Evolutionary conservation across 2,113 vertebrate species (phyloP).

Genomic region (Channa maculata): DNA sequence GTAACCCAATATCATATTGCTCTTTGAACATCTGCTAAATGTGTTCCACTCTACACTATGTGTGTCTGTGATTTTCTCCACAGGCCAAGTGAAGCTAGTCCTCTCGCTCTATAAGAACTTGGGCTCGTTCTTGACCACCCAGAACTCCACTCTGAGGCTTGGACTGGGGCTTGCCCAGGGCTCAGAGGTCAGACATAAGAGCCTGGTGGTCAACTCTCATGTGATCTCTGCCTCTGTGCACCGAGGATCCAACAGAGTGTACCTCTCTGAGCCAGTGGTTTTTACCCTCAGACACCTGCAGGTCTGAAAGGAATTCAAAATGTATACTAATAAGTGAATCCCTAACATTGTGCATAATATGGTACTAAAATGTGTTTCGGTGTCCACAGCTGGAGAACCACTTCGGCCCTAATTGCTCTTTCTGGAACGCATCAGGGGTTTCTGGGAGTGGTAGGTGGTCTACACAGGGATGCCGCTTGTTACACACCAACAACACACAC

Average conservation of each 20-base stretch:
- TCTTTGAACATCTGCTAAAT: background rate
- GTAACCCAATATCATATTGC: background rate
- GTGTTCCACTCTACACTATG: background rate
- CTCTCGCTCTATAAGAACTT: conserved; percentile 93
- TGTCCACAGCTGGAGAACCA: conserved; percentile 90
- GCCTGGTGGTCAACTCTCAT: conserved; percentile 92
- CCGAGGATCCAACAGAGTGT: conserved; percentile 91
- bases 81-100: conserved; percentile 90
- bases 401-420: conserved; percentile 94
- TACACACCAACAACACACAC: conserved; percentile 94
- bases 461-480: conserved; percentile 90
- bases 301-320: conserved; percentile 70
- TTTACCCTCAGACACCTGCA: conserved; percentile 92
- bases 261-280: conserved; percentile 91
- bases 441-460: conserved; percentile 93
- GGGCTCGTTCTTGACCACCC: conserved; percentile 91
- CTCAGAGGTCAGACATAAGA: conserved; percentile 71
- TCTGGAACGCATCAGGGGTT: conserved; percentile 93
- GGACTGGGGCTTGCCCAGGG: conserved; percentile 77
- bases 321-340: background rate
- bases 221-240: conserved; percentile 95
- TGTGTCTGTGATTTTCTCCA: background rate
- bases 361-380: conserved; percentile 11
- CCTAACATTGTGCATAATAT: background rate
- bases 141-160: conserved; percentile 89